Evolutionary conservation across 2,888 invertebrate species (phyloP), one percentile per base, ranked within the genome.

Genomic region (Melipona bicolor): DNA sequence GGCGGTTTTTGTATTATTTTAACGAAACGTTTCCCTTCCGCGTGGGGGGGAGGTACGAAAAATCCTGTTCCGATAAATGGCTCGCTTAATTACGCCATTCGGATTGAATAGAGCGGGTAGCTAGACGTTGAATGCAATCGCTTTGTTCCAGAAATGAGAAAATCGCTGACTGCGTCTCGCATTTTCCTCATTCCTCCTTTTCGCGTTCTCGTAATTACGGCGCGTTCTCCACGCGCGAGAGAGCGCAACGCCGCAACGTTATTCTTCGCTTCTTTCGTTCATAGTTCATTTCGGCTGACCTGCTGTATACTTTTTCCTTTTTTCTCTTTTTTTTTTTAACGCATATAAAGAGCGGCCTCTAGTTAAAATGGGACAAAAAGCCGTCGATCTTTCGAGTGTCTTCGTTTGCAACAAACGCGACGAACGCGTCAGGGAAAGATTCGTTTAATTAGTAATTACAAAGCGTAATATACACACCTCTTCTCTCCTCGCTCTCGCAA

Each of bases 321-420:
- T 9, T 9, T 36, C 4, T 36, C 0, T 36, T 36, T 36, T 36
- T 1, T 9, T 9, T 9, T 9, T 36, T 27, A 72, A 24, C 62
- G 56, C 71, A 36, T 79, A 85, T 81, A 86, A 85, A 86, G 81
- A 86, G 68, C 84, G 79, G 36, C 36, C 36, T 88, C 74, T 89
- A 85, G 68, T 77, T 32, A 81, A 87, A 82, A 87, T 76, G 78
- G 80, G 81, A 83, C 90, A 88, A 82, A 50, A 64, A 65, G 74
- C 82, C 81, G 77, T 82, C 85, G 81, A 89, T 87, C 85, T 85
- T 88, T 78, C 90, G 87, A 89, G 83, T 81, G 81, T 89, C 88
- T 74, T 67, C 67, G 69, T 9, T 36, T 50, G 54, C 19, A 49
- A 69, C 79, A 32, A 36, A 36, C 73, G 70, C 75, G 27, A 54